These are phyloP conservation scores for Mimas tiliae DNA, from an alignment of 2,888 invertebrate genomes.

Conservation along the genomic window DNA sequence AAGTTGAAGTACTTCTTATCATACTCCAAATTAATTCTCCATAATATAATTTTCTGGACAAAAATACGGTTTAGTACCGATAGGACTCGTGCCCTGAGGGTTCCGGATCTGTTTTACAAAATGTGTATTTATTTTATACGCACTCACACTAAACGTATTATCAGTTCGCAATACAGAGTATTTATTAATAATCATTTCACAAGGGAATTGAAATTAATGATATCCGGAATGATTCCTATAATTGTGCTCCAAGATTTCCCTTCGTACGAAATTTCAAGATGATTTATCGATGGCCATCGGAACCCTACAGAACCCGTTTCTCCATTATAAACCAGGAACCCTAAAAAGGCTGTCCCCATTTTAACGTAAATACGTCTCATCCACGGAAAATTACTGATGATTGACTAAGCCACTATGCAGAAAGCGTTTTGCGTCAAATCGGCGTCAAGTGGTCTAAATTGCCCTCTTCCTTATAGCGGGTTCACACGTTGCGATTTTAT, in stretches of 20 bases:
- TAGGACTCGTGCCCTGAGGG: background rate
- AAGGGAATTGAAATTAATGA: background rate
- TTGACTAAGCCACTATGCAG: slow-evolving; percentile 66
- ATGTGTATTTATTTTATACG: too few species aligned
- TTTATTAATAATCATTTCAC: too few species aligned
- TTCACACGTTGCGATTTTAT: too few species aligned
- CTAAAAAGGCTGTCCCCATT: background rate
- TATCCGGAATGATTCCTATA: background rate
- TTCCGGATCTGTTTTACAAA: background rate
- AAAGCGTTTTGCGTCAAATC: slow-evolving; percentile 72
- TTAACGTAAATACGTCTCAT: slow-evolving; percentile 44
- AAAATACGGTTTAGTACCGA: background rate
- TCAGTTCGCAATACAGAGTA: too few species aligned
- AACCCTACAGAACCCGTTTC: too few species aligned
- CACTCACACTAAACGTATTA: too few species aligned
- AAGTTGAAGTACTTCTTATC: background rate
- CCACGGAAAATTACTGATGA: slow-evolving; percentile 68
- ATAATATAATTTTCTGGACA: background rate
- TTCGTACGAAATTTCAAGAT: background rate
- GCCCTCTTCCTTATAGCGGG: slow-evolving; percentile 43
- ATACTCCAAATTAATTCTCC: background rate
- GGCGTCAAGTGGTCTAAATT: slow-evolving; percentile 71
- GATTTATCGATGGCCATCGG: too few species aligned
- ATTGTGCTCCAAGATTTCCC: background rate
- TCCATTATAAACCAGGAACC: background rate